These are phyloP conservation scores for Solea solea DNA, from an alignment of 2,113 vertebrate species.

Conservation along the genomic window DNA sequence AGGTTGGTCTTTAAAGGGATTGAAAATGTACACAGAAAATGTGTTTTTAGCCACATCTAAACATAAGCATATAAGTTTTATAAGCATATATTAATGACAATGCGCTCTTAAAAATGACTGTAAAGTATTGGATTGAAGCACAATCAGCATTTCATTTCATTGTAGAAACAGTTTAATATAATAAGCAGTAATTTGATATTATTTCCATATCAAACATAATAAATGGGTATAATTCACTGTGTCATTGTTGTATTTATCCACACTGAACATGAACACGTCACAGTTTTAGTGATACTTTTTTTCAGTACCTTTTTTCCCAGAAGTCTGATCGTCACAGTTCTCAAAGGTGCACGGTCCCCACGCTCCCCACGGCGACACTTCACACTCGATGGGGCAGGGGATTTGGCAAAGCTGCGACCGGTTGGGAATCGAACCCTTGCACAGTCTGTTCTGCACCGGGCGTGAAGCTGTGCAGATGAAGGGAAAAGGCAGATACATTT, in stretches of 20 bases:
- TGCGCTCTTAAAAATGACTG: background rate
- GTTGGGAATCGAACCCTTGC: slow-evolving; percentile 84
- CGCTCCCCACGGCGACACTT: slow-evolving; percentile 92
- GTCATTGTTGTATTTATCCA: background rate
- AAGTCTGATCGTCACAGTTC: slow-evolving; percentile 89
- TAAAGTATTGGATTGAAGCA: background rate
- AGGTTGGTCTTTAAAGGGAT: too few relatives aligned
- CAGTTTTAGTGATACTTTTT: background rate
- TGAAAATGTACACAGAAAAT: too few relatives aligned
- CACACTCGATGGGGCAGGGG: slow-evolving; percentile 91
- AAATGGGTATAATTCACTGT: too few relatives aligned
- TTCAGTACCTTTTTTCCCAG: slow-evolving; percentile 88
- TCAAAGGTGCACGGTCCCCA: slow-evolving; percentile 98
- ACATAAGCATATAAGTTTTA: background rate
- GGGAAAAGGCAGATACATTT: background rate
- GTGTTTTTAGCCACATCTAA: too few relatives aligned
- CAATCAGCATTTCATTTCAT: background rate
- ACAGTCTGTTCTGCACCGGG: slow-evolving; percentile 88
- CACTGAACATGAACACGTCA: background rate
- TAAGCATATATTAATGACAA: background rate
- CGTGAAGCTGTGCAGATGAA: slow-evolving; percentile 83
- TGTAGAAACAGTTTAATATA: slow-evolving; percentile 11
- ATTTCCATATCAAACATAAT: too few relatives aligned
- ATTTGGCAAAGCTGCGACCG: slow-evolving; percentile 94
- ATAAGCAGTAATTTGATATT: too few relatives aligned